Evolutionary conservation across 2,888 invertebrate species (phyloP).

Genomic region (Euclidia mi): DNA sequence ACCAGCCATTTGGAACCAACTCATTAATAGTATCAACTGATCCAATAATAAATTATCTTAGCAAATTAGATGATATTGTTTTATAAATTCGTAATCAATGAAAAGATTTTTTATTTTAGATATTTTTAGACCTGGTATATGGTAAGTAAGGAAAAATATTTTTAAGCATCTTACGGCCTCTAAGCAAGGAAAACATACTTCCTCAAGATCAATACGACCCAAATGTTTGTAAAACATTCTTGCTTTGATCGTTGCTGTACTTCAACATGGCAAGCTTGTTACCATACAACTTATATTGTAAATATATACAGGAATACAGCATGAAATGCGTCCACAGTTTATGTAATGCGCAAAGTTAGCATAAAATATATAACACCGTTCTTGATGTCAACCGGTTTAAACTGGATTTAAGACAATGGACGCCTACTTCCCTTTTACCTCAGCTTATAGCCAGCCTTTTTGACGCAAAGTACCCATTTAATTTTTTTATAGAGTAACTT

Average conservation of each 20-base stretch:
- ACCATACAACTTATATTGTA: conserved; percentile 10
- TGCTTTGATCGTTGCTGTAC: background rate
- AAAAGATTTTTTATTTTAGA: too few relatives aligned
- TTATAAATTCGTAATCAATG: too few relatives aligned
- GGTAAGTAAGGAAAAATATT: too few relatives aligned
- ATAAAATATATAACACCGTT: conserved; percentile 6
- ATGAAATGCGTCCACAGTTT: conserved; percentile 14
- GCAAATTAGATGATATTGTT: too few relatives aligned
- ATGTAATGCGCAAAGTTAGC: conserved; percentile 25
- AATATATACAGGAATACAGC: conserved; percentile 13
- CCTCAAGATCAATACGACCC: background rate
- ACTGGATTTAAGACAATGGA: conserved; percentile 32
- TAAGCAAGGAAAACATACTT: background rate
- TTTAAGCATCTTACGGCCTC: background rate
- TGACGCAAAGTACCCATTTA: too few relatives aligned
- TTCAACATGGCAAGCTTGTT: background rate
- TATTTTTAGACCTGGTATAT: too few relatives aligned
- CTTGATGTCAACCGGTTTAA: conserved; percentile 35
- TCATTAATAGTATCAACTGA: too few relatives aligned
- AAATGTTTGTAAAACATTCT: background rate
- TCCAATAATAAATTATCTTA: too few relatives aligned
- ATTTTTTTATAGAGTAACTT: background rate
- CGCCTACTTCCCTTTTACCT: conserved; percentile 20
- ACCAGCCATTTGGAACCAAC: too few relatives aligned
- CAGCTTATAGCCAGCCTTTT: background rate